phyloP scores from a whole-genome alignment of 2,888 invertebrate species.

The Buathra laborator region DNA sequence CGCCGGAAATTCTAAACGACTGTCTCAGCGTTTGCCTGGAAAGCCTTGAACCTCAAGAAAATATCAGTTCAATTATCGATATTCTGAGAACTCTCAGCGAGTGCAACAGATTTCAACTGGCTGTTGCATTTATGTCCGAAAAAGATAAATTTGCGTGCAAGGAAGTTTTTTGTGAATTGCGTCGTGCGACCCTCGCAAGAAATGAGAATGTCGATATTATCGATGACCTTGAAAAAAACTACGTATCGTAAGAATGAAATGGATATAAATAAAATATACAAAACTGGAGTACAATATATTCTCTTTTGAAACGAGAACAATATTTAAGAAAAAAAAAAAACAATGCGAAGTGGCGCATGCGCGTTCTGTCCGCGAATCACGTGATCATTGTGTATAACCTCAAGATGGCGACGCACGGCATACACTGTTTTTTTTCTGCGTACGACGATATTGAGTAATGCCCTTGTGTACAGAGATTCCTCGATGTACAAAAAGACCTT shows the following conservation, averaged over 20 bases:
- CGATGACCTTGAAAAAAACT: conserved; percentile 40
- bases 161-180: conserved; percentile 61
- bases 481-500: conserved; percentile 31
- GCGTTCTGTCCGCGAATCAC: conserved; percentile 60
- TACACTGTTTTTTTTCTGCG: conserved; percentile 65
- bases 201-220: conserved; percentile 2
- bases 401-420: conserved; percentile 73
- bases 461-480: conserved; percentile 26
- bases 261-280: background rate
- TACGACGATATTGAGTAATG: conserved; percentile 38
- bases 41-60: conserved; percentile 52
- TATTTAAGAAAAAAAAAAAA: background rate
- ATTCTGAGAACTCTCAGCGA: conserved; percentile 75
- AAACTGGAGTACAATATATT: background rate
- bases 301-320: background rate
- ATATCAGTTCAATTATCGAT: conserved; percentile 71
- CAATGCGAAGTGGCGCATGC: conserved; percentile 59
- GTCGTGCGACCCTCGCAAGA: background rate
- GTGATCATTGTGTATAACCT: conserved; percentile 64
- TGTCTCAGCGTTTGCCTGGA: conserved; percentile 71
- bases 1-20: conserved; percentile 75
- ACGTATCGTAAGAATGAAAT: conserved; percentile 6
- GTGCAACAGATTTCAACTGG: conserved; percentile 79
- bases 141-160: conserved; percentile 70
- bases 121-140: conserved; percentile 74